These are phyloP conservation scores for Triplophysa yarkandensis DNA, from an alignment of 2,797 vertebrate species.

Conservation along the genomic window DNA sequence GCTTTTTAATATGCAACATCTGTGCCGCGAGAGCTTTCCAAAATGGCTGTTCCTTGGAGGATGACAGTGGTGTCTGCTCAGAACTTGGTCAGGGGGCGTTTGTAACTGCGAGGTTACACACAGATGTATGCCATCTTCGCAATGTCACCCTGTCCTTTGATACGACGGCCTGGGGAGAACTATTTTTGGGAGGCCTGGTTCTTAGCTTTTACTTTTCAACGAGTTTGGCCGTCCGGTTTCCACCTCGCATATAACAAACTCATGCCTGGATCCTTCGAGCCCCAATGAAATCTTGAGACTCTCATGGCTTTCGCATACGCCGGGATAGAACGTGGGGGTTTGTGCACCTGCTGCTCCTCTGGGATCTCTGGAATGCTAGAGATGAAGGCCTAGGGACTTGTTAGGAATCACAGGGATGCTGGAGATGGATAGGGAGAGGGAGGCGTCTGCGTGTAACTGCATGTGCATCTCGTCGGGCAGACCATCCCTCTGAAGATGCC, in stretches of 20 bases:
- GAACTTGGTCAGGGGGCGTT: constrained; percentile 78
- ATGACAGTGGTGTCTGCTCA: constrained; percentile 80
- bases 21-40: constrained; percentile 83
- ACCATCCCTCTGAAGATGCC: constrained; percentile 39
- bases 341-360: constrained; percentile 57
- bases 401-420: constrained; percentile 53
- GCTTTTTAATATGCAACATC: constrained; percentile 88
- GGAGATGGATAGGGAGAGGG: constrained; percentile 40
- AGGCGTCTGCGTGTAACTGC: constrained; percentile 37
- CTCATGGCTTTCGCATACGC: neutral
- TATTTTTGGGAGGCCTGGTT: constrained; percentile 75
- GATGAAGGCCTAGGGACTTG: constrained; percentile 54
- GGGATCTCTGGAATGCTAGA: constrained; percentile 45
- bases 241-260: constrained; percentile 67
- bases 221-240: constrained; percentile 61
- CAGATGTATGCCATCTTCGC: constrained; percentile 81
- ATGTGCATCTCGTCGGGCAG: constrained; percentile 43
- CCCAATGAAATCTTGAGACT: too few species aligned
- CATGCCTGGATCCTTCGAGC: constrained; percentile 53
- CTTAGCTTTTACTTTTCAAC: constrained; percentile 67
- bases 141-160: constrained; percentile 84
- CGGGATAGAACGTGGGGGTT: constrained; percentile 38
- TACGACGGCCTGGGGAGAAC: constrained; percentile 73
- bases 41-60: constrained; percentile 86
- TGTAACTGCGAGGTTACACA: constrained; percentile 79